Percentiles rank a stretch among this genome's conserved stretches.
phyloP scores from a whole-genome alignment of 2,113 vertebrate genomes.

The Sebastes fasciatus region DNA sequence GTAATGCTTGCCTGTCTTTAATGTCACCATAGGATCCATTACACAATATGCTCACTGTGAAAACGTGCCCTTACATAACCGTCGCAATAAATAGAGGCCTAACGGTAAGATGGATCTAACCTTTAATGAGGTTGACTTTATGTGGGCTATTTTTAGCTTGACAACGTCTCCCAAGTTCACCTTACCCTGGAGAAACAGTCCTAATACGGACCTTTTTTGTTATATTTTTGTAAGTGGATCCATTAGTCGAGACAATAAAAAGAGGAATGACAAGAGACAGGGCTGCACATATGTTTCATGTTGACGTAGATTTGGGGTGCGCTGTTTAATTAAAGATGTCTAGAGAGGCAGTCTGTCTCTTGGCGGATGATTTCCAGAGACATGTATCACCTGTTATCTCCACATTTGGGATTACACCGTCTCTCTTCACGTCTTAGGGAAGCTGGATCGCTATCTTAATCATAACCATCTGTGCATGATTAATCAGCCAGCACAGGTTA shows the following conservation, averaged over 20 bases:
- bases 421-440: conserved; percentile 22
- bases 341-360: conserved; percentile 44
- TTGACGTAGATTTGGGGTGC: conserved; percentile 49
- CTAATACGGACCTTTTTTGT: conserved; percentile 71
- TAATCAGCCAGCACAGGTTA: conserved; percentile 31
- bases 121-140: conserved; percentile 51
- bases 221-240: conserved; percentile 27
- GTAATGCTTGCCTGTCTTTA: not conserved
- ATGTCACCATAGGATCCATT: conserved; percentile 3
- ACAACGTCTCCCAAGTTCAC: conserved; percentile 20
- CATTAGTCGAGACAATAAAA: conserved; percentile 70
- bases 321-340: conserved; percentile 69
- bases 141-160: conserved; percentile 63
- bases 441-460: conserved; percentile 4
- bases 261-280: conserved; percentile 47
- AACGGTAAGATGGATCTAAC: conserved; percentile 25
- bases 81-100: conserved; percentile 16
- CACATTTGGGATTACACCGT: conserved; percentile 46
- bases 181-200: conserved; percentile 52
- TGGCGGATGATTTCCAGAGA: conserved; percentile 59
- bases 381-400: conserved; percentile 73
- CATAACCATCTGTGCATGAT: conserved; percentile 57
- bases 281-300: conserved; percentile 68
- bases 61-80: conserved; percentile 20
- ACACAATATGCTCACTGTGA: not conserved